Percentiles rank a stretch among this genome's conserved stretches.
phyloP scores from a whole-genome alignment of 2,888 invertebrate species.

The Gibbula magus region DNA sequence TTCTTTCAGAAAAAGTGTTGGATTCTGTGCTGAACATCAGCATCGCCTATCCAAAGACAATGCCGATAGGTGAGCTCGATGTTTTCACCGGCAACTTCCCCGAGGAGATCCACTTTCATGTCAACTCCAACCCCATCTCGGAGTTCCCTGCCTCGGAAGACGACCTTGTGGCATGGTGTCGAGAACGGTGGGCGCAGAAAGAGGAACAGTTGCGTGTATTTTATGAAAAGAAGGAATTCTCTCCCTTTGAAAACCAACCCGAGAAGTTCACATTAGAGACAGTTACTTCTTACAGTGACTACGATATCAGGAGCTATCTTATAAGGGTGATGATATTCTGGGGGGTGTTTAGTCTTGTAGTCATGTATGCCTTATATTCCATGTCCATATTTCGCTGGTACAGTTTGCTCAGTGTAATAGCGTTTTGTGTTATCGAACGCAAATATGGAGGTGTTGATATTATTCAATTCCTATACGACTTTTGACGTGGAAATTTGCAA shows the following conservation, averaged over 20 bases:
- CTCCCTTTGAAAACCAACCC: neutral
- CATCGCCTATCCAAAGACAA: conserved; percentile 86
- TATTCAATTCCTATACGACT: conserved; percentile 23
- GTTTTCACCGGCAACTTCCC: conserved; percentile 84
- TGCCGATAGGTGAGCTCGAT: conserved; percentile 86
- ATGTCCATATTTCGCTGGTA: conserved; percentile 50
- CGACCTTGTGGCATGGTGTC: conserved; percentile 70
- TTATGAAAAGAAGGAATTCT: conserved; percentile 47
- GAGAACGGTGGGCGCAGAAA: conserved; percentile 73
- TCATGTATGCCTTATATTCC: conserved; percentile 37
- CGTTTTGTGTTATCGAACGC: conserved; percentile 32
- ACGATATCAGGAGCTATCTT: conserved; percentile 16
- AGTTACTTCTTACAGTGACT: neutral
- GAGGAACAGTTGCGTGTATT: conserved; percentile 69
- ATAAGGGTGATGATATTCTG: conserved; percentile 47
- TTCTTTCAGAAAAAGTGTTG: conserved; percentile 78
- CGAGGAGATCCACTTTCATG: conserved; percentile 84
- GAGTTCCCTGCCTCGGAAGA: conserved; percentile 50
- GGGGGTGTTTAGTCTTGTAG: conserved; percentile 45
- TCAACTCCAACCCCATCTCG: conserved; percentile 76
- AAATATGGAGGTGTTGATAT: conserved; percentile 43
- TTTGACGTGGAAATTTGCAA: neutral
- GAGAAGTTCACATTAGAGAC: neutral
- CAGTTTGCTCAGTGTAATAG: conserved; percentile 32
- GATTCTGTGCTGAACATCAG: conserved; percentile 90